phyloP scores from a whole-genome alignment of 2,888 invertebrate species.

The Thereva nobilitata region DNA sequence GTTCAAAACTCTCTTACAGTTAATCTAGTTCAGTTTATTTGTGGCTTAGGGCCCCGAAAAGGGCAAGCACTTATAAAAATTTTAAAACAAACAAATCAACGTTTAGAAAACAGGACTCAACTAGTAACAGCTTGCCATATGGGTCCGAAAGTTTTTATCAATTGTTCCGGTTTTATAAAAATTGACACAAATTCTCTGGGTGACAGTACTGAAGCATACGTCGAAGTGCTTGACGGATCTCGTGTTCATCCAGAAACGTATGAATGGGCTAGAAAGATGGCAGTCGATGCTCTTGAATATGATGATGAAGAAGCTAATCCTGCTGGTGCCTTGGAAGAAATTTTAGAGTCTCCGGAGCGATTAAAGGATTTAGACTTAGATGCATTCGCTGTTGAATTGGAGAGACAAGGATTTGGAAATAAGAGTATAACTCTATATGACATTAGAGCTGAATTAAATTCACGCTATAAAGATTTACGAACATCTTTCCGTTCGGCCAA shows the following conservation, averaged over 20 bases:
- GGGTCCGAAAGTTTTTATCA: conserved; percentile 98
- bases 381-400: conserved; percentile 96
- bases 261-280: conserved; percentile 99
- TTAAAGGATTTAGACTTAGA: conserved; percentile 95
- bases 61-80: conserved; percentile 84
- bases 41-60: conserved; percentile 95
- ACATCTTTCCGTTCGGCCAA: conserved; percentile 76
- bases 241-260: conserved; percentile 99
- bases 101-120: conserved; percentile 92
- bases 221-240: conserved; percentile 95
- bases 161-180: conserved; percentile 98
- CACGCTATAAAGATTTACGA: conserved; percentile 89
- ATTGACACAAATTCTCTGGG: conserved; percentile 96
- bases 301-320: conserved; percentile 97
- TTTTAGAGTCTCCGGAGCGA: conserved; percentile 91
- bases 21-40: conserved; percentile 92
- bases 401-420: conserved; percentile 86
- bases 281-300: conserved; percentile 97
- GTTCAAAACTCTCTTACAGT: conserved; percentile 86
- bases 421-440: conserved; percentile 96
- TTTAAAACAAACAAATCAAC: conserved; percentile 87
- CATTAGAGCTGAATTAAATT: conserved; percentile 92
- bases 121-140: conserved; percentile 94
- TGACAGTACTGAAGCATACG: conserved; percentile 92
- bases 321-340: conserved; percentile 96